phyloP scores from a whole-genome alignment of 1,140 invertebrate species.

The Cyphomyrmex costatus region DNA sequence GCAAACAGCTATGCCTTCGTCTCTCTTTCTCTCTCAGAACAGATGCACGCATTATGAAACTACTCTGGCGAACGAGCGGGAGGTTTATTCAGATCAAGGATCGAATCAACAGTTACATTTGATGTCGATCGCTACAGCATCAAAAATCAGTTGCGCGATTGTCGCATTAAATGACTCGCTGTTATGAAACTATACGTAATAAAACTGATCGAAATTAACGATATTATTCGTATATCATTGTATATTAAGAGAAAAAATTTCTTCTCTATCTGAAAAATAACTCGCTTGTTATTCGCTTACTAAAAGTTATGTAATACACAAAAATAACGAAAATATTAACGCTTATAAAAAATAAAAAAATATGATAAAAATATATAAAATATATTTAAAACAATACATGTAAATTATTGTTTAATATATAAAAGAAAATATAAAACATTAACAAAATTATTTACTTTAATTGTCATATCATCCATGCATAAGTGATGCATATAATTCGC shows the following conservation, averaged over 20 bases:
- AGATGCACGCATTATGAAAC: constrained; percentile 74
- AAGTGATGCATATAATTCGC: too few relatives aligned
- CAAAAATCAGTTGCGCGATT: constrained; percentile 27
- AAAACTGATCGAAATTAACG: constrained; percentile 28
- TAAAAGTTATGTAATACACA: not conserved
- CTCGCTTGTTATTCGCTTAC: not conserved
- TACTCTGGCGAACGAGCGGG: constrained; percentile 65
- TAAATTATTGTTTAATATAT: not conserved
- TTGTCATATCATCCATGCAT: too few relatives aligned
- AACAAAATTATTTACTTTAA: not conserved
- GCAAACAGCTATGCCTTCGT: constrained; percentile 79
- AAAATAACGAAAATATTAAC: not conserved
- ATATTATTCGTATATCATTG: not conserved
- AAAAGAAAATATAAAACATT: constrained; percentile 3
- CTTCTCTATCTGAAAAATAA: not conserved
- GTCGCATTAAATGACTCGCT: constrained; percentile 35
- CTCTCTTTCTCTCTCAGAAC: constrained; percentile 50
- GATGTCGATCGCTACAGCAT: constrained; percentile 49
- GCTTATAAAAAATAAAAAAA: not conserved
- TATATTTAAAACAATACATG: not conserved
- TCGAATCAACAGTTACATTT: constrained; percentile 63
- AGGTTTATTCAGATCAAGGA: constrained; percentile 79
- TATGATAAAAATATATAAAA: not conserved
- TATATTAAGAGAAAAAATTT: constrained; percentile 4
- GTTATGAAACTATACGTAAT: constrained; percentile 12